These are phyloP conservation scores for Deilephila porcellus DNA, from an alignment of 2,888 invertebrate species.

Conservation along the genomic window DNA sequence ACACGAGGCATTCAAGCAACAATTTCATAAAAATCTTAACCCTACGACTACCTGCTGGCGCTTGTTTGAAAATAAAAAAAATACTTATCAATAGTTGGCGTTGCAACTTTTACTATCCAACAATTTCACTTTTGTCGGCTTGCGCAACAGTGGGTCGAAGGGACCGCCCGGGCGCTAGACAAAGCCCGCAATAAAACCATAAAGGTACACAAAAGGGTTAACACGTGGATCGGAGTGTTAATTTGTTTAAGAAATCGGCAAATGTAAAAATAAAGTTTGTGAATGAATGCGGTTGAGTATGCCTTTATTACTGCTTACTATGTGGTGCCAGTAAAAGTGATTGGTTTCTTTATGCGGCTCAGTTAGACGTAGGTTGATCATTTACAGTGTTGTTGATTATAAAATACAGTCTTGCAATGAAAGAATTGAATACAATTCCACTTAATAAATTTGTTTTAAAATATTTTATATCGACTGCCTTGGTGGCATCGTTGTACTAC, in stretches of 20 bases:
- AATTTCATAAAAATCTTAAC: conserved; percentile 39
- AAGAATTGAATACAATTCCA: neutral
- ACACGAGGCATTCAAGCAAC: neutral
- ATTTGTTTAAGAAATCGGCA: conserved; percentile 71
- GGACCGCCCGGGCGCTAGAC: conserved; percentile 43
- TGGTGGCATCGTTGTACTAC: no score
- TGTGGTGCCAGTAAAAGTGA: conserved; percentile 18
- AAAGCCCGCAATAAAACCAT: conserved; percentile 66
- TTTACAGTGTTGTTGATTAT: neutral
- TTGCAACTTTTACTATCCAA: conserved; percentile 68
- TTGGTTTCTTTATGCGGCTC: conserved; percentile 1
- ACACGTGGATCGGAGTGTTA: conserved; percentile 74
- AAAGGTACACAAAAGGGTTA: conserved; percentile 75
- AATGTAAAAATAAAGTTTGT: conserved; percentile 45
- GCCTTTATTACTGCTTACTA: conserved; percentile 34
- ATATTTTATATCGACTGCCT: no score
- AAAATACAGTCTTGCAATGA: conserved; percentile 7
- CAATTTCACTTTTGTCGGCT: conserved; percentile 81
- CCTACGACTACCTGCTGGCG: conserved; percentile 46
- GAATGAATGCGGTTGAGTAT: conserved; percentile 44
- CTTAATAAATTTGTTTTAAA: neutral
- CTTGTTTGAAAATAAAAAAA: conserved; percentile 47
- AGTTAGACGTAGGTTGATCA: neutral
- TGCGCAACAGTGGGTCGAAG: conserved; percentile 60
- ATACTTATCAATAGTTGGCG: conserved; percentile 48